Percentiles rank a stretch among this genome's conserved stretches.
Conservation (phyloP, 2,888 invertebrate genomes). For the Anoncus sp. region DNA sequence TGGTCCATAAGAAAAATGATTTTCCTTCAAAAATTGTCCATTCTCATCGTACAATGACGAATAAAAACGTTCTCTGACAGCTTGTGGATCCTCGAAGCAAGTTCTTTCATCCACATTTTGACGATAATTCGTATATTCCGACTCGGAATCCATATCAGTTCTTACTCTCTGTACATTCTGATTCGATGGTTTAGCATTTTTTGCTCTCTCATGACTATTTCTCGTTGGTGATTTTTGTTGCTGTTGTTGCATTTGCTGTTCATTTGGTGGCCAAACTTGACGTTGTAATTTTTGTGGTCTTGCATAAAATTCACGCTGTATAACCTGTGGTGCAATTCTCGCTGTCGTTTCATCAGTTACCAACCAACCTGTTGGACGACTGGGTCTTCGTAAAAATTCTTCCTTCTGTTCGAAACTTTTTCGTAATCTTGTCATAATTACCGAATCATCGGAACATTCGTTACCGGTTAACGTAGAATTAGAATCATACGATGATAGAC, state of each 20-base stretch:
- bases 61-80: conserved; percentile 69
- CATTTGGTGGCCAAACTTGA: conserved; percentile 88
- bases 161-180: conserved; percentile 84
- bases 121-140: conserved; percentile 61
- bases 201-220: conserved; percentile 75
- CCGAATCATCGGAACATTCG: conserved; percentile 88
- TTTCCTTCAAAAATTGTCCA: conserved; percentile 71
- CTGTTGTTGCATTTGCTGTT: conserved; percentile 68
- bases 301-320: conserved; percentile 90
- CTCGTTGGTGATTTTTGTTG: conserved; percentile 83
- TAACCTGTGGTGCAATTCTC: conserved; percentile 78
- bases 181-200: conserved; percentile 81
- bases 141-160: conserved; percentile 82
- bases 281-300: conserved; percentile 90
- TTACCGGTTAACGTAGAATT: conserved; percentile 88
- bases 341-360: conserved; percentile 82
- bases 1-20: conserved; percentile 66
- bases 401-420: conserved; percentile 96
- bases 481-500: conserved; percentile 88
- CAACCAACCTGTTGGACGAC: conserved; percentile 87
- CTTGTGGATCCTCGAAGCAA: conserved; percentile 65
- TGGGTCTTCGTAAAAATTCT: conserved; percentile 92
- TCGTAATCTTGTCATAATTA: conserved; percentile 90
- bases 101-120: conserved; percentile 59
- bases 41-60: conserved; percentile 69